These are phyloP conservation scores for Meganola albula DNA, from an alignment of 2,888 invertebrate species.

Conservation along the genomic window DNA sequence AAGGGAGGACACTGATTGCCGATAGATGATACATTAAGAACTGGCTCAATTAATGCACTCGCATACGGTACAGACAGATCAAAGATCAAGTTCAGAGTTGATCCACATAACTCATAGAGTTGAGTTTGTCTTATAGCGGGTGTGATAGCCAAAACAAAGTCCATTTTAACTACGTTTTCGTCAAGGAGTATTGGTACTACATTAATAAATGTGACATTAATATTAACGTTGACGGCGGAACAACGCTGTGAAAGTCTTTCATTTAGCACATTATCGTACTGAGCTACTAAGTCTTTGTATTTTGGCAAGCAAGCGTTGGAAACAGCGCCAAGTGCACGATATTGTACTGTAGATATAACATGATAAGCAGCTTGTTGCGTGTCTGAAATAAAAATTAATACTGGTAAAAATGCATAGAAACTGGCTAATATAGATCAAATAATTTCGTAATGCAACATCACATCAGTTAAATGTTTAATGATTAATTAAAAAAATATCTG, in stretches of 20 bases:
- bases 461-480: background rate
- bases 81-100: conserved; percentile 94
- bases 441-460: background rate
- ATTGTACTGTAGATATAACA: conserved; percentile 90
- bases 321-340: conserved; percentile 93
- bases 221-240: conserved; percentile 95
- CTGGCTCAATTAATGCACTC: conserved; percentile 91
- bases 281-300: conserved; percentile 88
- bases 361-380: conserved; percentile 97
- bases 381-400: conserved; percentile 71
- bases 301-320: conserved; percentile 89
- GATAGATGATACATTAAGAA: conserved; percentile 92
- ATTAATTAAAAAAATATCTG: background rate
- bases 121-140: conserved; percentile 94
- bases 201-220: conserved; percentile 93
- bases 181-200: conserved; percentile 88
- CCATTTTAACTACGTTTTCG: conserved; percentile 93
- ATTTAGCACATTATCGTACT: conserved; percentile 88
- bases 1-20: conserved; percentile 95
- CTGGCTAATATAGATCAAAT: background rate
- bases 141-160: conserved; percentile 90
- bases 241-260: conserved; percentile 92
- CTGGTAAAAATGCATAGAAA: background rate
- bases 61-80: conserved; percentile 96
- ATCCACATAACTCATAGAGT: conserved; percentile 95